Percentiles rank a stretch among this genome's conserved stretches.
These are phyloP conservation scores for Alloscopus bannaensis DNA, from an alignment of 2,888 invertebrate species.

Conservation along the genomic window DNA sequence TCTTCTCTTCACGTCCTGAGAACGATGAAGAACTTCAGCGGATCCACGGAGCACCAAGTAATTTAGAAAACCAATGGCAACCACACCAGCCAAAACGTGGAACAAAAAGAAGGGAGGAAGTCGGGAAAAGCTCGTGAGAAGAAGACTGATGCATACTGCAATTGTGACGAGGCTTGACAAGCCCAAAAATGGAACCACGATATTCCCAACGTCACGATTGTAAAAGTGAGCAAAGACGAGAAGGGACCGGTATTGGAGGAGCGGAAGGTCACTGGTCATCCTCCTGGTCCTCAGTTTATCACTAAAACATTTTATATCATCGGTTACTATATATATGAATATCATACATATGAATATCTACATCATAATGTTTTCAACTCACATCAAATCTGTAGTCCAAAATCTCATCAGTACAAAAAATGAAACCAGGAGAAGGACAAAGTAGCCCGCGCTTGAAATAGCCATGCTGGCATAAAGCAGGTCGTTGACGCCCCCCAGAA, in stretches of 20 bases:
- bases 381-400: slow-evolving; percentile 22
- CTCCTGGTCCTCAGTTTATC: neutral
- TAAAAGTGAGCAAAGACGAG: neutral
- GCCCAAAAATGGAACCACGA: neutral
- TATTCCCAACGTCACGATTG: neutral
- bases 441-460: neutral
- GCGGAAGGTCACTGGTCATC: neutral
- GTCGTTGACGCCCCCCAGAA: neutral
- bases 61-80: neutral
- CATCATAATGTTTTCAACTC: neutral
- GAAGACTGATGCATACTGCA: neutral
- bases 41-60: neutral
- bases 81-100: neutral
- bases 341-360: neutral
- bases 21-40: neutral
- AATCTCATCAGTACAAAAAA: slow-evolving; percentile 24
- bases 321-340: neutral
- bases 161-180: neutral
- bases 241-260: slow-evolving; percentile 6
- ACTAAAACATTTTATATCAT: neutral
- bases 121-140: neutral
- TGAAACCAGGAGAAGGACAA: neutral
- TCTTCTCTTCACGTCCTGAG: neutral
- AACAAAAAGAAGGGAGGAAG: neutral
- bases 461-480: neutral